A percentile compares a stretch with the other conserved stretches of the same genome.
Evolutionary conservation across 2,888 invertebrate genomes (phyloP).

Genomic region (Odontomyia ornata): DNA sequence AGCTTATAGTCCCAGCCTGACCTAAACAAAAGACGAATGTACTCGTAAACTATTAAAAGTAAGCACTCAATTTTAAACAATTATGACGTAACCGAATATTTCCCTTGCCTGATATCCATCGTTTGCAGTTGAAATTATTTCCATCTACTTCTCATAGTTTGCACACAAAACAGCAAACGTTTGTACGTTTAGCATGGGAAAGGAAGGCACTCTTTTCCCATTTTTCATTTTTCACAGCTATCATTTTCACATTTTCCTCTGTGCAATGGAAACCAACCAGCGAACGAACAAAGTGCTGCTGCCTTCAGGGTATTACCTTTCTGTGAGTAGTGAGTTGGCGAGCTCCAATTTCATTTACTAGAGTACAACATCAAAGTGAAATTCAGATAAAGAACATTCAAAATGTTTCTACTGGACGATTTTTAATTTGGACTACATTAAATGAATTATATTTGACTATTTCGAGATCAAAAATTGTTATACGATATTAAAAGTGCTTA

Average conservation of each 20-base stretch:
- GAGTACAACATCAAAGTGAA: conserved; percentile 7
- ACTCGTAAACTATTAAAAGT: too few species aligned
- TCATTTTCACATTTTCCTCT: conserved; percentile 4
- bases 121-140: too few species aligned
- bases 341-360: conserved; percentile 2
- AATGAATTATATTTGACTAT: neutral
- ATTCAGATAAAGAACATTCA: neutral
- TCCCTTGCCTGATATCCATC: too few species aligned
- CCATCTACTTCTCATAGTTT: too few species aligned
- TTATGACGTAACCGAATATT: too few species aligned
- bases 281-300: neutral
- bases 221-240: neutral
- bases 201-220: neutral
- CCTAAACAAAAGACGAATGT: too few species aligned
- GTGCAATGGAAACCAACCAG: neutral
- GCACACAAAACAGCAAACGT: neutral
- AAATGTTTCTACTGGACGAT: neutral
- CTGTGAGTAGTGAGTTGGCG: neutral
- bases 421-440: conserved; percentile 1
- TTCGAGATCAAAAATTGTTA: too few species aligned
- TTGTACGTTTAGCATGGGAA: neutral
- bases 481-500: neutral
- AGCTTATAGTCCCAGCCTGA: too few species aligned
- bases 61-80: too few species aligned
- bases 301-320: neutral